Conservation (phyloP, 2,888 invertebrate genomes). For the Ochropleura plecta region DNA sequence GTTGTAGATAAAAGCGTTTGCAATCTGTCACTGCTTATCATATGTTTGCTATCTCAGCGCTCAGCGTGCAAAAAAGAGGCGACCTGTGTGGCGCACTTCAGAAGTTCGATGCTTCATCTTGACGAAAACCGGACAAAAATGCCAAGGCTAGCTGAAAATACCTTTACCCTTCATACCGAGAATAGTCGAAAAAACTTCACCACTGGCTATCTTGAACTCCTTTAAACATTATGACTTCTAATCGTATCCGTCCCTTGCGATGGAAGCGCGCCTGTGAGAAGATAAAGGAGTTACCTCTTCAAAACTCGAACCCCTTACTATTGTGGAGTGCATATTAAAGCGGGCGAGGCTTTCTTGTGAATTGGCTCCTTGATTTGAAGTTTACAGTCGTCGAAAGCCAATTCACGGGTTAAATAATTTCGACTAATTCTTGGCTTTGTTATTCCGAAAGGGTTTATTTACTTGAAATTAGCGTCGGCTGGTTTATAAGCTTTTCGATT, state of each 20-base stretch:
- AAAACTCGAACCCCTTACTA: conserved; percentile 85
- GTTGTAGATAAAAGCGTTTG: conserved; percentile 57
- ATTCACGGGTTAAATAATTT: conserved; percentile 83
- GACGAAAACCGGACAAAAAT: conserved; percentile 36
- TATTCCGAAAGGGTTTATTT: conserved; percentile 73
- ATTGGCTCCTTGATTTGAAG: conserved; percentile 84
- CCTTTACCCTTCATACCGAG: conserved; percentile 26
- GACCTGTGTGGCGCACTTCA: conserved; percentile 55
- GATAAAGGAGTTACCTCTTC: conserved; percentile 88
- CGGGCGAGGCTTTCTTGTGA: conserved; percentile 81
- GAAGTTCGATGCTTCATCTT: conserved; percentile 48
- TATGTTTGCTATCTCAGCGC: conserved; percentile 64
- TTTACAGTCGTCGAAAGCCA: conserved; percentile 78
- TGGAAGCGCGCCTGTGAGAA: conserved; percentile 83
- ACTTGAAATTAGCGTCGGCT: conserved; percentile 68
- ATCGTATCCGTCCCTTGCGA: conserved; percentile 82
- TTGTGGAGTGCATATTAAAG: conserved; percentile 89
- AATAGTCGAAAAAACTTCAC: conserved; percentile 64
- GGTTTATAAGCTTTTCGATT: conserved; percentile 48
- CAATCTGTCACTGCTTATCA: conserved; percentile 74
- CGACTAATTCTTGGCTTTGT: conserved; percentile 76
- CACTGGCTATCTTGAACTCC: conserved; percentile 70
- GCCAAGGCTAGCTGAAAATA: conserved; percentile 40
- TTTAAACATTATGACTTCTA: conserved; percentile 85
- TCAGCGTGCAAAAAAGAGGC: conserved; percentile 56